Evolutionary conservation across 2,113 vertebrate genomes (phyloP), one percentile per base, ranked within the genome.

Genomic region (Bagarius yarrelli): DNA sequence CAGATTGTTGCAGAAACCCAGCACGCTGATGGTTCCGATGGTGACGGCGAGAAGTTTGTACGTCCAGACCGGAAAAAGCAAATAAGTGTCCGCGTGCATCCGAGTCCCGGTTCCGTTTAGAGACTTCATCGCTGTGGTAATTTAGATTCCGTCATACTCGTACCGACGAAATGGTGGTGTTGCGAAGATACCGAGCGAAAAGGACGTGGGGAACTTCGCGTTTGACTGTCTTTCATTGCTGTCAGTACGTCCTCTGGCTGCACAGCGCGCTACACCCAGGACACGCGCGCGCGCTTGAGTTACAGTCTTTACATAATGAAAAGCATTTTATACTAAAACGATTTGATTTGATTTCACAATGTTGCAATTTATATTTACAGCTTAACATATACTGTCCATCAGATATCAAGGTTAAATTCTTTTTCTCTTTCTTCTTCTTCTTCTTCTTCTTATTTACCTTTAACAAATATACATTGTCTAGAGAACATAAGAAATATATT

Each of bases 41-140:
- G 95, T 88, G 55, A 95, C 89, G 1, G 96, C 95, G 30, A 96
- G 89, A 86, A 95, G 89, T 91, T 94, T 94, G 90, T 95, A 98
- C 25, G 95, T 93, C 56, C 91, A 87, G 4, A 87, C 75, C n/a
- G 93, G 90, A 83, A 97, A 97, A 3, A 91, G 55, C 1, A 88
- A 86, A 14, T 91, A 87, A 8, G 83, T 88, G 6, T 90, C 88
- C 8, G 87, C 16, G 59, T 83, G 80, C 66, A 90, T 87, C 81
- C 59, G 86, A 61, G 83, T 77, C 75, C 86, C 85, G 67, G 86
- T 93, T 30, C 83, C 85, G 84, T 94, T 93, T 18, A 64, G 63
- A 9, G 89, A 82, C 91, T 90, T 93, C 93, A 94, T 94, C 21
- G 86, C 90, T 86, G 12, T 87, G 56, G 50, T 2, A 83, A 87